phyloP scores from a whole-genome alignment of 2,888 invertebrate species.

The Melanophora roralis region DNA sequence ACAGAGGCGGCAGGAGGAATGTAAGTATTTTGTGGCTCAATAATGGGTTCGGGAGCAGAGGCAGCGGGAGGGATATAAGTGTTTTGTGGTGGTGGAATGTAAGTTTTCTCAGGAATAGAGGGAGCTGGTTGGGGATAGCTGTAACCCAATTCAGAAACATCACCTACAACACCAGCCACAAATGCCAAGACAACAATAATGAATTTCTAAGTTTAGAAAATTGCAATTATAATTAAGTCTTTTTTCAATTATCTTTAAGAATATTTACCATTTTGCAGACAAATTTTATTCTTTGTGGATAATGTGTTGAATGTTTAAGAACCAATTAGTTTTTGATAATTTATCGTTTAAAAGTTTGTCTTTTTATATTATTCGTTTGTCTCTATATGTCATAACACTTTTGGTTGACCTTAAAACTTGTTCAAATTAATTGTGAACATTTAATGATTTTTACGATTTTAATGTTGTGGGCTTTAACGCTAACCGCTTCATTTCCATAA shows the following conservation, averaged over 20 bases:
- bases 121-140: slow-evolving; percentile 41
- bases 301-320: slow-evolving; percentile 15
- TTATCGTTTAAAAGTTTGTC: not conserved
- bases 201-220: slow-evolving; percentile 44
- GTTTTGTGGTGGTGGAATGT: slow-evolving; percentile 41
- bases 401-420: too few relatives aligned
- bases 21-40: slow-evolving; percentile 31
- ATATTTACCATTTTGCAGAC: slow-evolving; percentile 39
- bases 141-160: slow-evolving; percentile 57
- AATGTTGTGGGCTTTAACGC: too few relatives aligned
- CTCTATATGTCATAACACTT: not conserved
- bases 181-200: slow-evolving; percentile 39
- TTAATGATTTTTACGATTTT: too few relatives aligned
- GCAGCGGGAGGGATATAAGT: slow-evolving; percentile 25
- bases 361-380: slow-evolving; percentile 40
- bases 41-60: slow-evolving; percentile 33
- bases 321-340: slow-evolving; percentile 15
- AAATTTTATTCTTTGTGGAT: not conserved
- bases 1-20: slow-evolving; percentile 42
- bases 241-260: not conserved
- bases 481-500: too few relatives aligned
- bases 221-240: not conserved
- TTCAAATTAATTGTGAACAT: too few relatives aligned
- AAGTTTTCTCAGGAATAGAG: slow-evolving; percentile 14
- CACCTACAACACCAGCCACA: slow-evolving; percentile 45